phyloP scores from a whole-genome alignment of 2,797 vertebrate species.

The Falco novaeseelandiae region DNA sequence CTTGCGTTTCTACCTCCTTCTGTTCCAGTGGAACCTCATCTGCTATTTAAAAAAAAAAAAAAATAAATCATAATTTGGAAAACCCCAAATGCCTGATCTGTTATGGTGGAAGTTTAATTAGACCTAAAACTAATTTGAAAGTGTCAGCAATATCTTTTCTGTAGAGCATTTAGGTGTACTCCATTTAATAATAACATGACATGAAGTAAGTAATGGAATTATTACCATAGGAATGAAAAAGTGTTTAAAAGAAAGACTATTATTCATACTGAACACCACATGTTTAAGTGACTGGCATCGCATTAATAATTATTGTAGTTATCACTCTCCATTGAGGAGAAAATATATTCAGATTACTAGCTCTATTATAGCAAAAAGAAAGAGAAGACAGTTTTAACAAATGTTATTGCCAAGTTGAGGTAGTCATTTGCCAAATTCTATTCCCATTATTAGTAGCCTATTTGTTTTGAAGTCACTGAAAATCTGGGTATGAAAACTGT shows the following conservation, averaged over 20 bases:
- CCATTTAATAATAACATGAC: constrained; percentile 62
- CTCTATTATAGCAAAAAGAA: constrained; percentile 17
- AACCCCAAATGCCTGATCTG: constrained; percentile 16
- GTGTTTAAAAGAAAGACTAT: constrained; percentile 47
- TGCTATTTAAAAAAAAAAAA: neutral
- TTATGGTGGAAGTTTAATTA: constrained; percentile 65
- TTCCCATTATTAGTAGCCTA: neutral
- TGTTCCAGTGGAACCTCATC: neutral
- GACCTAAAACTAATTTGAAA: constrained; percentile 63
- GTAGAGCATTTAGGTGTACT: constrained; percentile 51
- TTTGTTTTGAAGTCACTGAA: constrained; percentile 21
- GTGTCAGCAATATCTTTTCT: constrained; percentile 59
- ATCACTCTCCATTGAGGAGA: constrained; percentile 44
- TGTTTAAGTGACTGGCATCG: constrained; percentile 50
- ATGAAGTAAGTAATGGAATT: constrained; percentile 60
- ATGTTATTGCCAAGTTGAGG: neutral
- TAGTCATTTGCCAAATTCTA: constrained; percentile 3
- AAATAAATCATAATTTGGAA: neutral
- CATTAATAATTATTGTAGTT: constrained; percentile 67
- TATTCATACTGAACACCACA: constrained; percentile 42
- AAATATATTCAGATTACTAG: constrained; percentile 49
- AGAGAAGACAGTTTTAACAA: neutral
- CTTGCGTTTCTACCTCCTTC: neutral
- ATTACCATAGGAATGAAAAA: constrained; percentile 50
- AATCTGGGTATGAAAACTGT: neutral